Conservation (phyloP, 92 coral and sea anemone species). For the Ricordea florida region DNA sequence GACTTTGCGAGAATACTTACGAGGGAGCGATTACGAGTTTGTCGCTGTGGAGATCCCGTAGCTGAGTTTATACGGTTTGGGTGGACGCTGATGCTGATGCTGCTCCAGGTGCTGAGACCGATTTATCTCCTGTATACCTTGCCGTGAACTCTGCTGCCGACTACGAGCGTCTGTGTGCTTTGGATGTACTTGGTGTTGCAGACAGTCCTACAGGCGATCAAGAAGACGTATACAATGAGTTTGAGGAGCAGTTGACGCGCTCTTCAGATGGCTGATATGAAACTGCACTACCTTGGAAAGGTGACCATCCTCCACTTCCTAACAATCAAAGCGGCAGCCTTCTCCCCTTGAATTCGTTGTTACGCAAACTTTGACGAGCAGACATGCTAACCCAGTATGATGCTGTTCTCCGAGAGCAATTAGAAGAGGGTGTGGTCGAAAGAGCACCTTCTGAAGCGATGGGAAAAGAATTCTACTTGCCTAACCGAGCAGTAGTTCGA, state of each 20-base stretch:
- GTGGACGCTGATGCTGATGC: constrained; percentile 69
- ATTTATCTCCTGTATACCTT: constrained; percentile 30
- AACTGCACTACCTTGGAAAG: constrained; percentile 60
- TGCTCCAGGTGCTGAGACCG: constrained; percentile 63
- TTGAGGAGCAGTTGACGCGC: constrained; percentile 54
- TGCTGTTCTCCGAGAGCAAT: constrained; percentile 55
- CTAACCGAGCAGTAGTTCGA: constrained; percentile 60
- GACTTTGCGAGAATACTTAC: constrained; percentile 63
- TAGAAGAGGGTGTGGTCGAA: constrained; percentile 60
- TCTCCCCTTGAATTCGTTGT: constrained; percentile 4
- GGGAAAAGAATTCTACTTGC: constrained; percentile 52
- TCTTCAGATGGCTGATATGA: constrained; percentile 59
- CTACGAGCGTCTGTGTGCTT: constrained; percentile 50
- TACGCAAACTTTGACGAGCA: constrained; percentile 12
- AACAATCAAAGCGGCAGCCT: constrained; percentile 49
- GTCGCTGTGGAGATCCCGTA: constrained; percentile 67
- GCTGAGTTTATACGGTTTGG: constrained; percentile 70
- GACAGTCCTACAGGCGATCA: constrained; percentile 44
- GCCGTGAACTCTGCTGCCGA: constrained; percentile 60
- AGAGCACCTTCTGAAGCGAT: constrained; percentile 41
- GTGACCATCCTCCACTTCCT: constrained; percentile 32
- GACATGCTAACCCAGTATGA: constrained; percentile 53
- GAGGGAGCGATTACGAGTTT: constrained; percentile 57
- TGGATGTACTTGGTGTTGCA: constrained; percentile 52
- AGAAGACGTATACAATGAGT: constrained; percentile 53